Evolutionary conservation across 2,888 invertebrate genomes (phyloP), one percentile per base, ranked within the genome.

Genomic region (Linnaemya tessellans): DNA sequence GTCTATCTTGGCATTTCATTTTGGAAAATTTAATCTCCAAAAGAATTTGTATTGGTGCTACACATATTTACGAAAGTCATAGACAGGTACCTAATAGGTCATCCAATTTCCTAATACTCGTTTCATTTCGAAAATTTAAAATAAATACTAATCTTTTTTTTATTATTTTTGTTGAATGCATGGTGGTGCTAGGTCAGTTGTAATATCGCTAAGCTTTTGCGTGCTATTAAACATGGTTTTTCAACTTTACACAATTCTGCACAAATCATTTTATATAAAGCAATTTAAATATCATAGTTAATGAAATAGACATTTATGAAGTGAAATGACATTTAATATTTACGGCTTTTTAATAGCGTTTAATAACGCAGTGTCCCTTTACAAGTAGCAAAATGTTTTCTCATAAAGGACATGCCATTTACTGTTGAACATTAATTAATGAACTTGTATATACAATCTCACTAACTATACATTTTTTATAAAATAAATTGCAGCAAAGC

Each of bases 391-490:
- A 20, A 35, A 15, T 43, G 43, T 46, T 60, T 65, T 41, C 51
- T 22, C 30, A 15, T 67, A 43, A 78, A 73, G 71, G 73, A 67
- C 67, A 58, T 83, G 83, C 60, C 73, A 83, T 83, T 83, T 67
- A 67, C 38, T 41, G 35, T 46, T 4, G 25, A 58, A 51, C 18
- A 35, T 56, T 25, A 25, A 22, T 22, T 25, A 22, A 56, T 13
- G 25, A 22, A 56, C 54, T 22, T 22, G 9, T 22, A 20, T 54
- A 46, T n/a, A 46, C n/a, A n/a, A n/a, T 46, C n/a, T 46, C n/a
- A 46, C 10, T 56, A 56, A 46, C 10, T 56, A 56, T 30, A 5
- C 30, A 30, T 13, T 56, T 56, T 54, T 25, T 25, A 13, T 56
- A 5, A 22, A 56, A 56, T 13, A 22, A 56, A 25, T 25, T 56